These are phyloP conservation scores for Ptilorrhoa leucosticta DNA, from an alignment of 2,113 vertebrate species.

Conservation along the genomic window DNA sequence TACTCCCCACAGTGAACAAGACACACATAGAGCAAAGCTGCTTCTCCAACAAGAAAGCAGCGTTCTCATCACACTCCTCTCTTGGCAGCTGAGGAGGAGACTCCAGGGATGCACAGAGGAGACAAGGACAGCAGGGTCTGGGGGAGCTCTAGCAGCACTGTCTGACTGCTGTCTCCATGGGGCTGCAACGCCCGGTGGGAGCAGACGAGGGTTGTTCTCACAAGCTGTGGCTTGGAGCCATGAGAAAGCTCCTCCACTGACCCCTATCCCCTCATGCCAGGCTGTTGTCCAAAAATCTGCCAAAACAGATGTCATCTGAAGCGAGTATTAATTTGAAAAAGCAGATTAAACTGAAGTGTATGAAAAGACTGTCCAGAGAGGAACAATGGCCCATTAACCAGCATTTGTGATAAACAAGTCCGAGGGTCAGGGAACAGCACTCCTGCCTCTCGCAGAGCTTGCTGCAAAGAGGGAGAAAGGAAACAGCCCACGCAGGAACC, in stretches of 20 bases:
- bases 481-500: not conserved
- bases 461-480: not conserved
- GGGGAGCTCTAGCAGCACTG: not conserved
- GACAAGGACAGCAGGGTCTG: not conserved
- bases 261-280: not conserved
- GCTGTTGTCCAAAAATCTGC: not conserved
- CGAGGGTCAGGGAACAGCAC: not conserved
- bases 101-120: fast-evolving
- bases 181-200: not conserved
- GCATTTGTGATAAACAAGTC: not conserved
- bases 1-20: not conserved
- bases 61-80: not conserved
- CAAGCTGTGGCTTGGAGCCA: not conserved
- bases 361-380: not conserved
- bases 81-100: not conserved
- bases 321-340: not conserved
- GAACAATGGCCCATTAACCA: not conserved
- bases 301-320: not conserved
- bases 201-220: not conserved
- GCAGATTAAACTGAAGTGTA: not conserved
- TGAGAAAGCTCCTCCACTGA: not conserved
- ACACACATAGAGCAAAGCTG: not conserved
- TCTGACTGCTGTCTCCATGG: not conserved
- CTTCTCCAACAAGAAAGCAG: not conserved
- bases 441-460: not conserved